phyloP scores from a whole-genome alignment of 2,888 invertebrate species.

The Drosophila testacea region DNA sequence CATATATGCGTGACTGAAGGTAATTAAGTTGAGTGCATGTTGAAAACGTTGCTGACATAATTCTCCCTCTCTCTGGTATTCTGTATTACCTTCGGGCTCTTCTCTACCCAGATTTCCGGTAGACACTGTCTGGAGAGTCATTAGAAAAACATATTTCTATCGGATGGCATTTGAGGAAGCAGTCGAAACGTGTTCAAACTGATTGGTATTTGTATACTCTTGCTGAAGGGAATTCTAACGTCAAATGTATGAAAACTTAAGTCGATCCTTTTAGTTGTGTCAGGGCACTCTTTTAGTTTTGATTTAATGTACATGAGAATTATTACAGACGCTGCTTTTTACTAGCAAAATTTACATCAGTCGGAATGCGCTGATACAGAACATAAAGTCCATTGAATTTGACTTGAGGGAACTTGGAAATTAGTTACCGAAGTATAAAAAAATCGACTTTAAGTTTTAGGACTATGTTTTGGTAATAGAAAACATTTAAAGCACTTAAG shows the following conservation, averaged over 20 bases:
- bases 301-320: not conserved
- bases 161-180: constrained; percentile 11
- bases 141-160: constrained; percentile 31
- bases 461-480: too few species aligned
- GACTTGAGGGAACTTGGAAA: too few species aligned
- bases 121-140: constrained; percentile 20
- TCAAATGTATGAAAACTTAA: not conserved
- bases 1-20: constrained; percentile 72
- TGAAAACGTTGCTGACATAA: constrained; percentile 70
- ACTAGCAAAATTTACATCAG: too few species aligned
- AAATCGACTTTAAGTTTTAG: too few species aligned
- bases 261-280: not conserved
- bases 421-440: too few species aligned
- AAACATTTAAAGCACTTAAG: too few species aligned
- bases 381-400: too few species aligned
- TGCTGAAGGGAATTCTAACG: not conserved
- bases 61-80: constrained; percentile 32
- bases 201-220: not conserved
- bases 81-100: constrained; percentile 6
- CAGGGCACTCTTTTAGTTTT: not conserved
- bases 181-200: not conserved
- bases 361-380: too few species aligned
- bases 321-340: too few species aligned
- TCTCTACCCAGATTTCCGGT: constrained; percentile 60
- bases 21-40: constrained; percentile 67